A percentile compares a stretch with the other conserved stretches of the same genome.
phyloP scores from a whole-genome alignment of 2,113 vertebrate species.

The Heterotilapia buettikoferi region DNA sequence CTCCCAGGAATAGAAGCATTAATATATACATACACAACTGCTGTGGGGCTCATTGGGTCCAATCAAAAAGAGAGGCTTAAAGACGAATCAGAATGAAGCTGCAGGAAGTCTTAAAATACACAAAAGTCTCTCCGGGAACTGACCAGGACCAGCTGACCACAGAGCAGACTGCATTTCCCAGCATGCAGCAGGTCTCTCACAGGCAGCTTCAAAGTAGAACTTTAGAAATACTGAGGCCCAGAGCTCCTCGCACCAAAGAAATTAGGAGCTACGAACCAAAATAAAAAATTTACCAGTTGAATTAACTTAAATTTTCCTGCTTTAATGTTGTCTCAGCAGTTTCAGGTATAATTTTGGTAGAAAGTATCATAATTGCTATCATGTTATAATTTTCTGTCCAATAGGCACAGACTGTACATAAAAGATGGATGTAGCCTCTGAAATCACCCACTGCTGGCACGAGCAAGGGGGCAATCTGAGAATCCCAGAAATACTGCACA shows the following conservation, averaged over 20 bases:
- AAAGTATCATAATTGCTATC: neutral
- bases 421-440: neutral
- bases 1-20: slow-evolving; percentile 22
- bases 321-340: neutral
- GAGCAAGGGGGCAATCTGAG: neutral
- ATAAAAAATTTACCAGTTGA: neutral
- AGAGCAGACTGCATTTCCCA: slow-evolving; percentile 43
- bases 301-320: neutral
- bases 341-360: neutral
- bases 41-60: neutral
- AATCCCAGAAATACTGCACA: neutral
- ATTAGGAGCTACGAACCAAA: neutral
- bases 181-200: slow-evolving; percentile 32
- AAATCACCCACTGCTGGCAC: neutral
- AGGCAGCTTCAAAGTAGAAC: neutral
- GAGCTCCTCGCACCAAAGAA: neutral
- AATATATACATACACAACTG: slow-evolving; percentile 27
- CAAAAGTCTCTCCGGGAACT: neutral
- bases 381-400: neutral
- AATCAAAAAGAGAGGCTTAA: neutral
- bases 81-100: slow-evolving; percentile 18
- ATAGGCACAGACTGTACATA: neutral
- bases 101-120: neutral
- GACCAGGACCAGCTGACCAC: neutral
- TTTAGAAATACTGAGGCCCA: neutral